Base-by-base conservation (phyloP, 2,797 vertebrate genomes). In the Psittacula derbiana region DNA sequence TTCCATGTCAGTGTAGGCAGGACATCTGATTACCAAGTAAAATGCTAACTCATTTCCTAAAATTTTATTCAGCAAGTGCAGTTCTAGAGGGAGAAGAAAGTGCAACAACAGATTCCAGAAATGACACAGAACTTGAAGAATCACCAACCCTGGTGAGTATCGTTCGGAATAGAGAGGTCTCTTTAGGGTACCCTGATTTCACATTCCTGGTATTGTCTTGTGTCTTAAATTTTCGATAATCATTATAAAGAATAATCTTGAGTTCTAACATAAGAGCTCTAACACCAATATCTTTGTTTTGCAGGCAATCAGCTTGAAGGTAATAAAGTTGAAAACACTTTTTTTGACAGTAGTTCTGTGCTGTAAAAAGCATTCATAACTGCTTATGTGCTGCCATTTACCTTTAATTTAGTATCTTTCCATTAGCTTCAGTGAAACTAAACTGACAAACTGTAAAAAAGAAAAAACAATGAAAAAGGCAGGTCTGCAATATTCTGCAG, bases 1-100 rank as follows among this genome's bases (percentile, higher is more conserved):
- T 53, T 19, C 20, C 13, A 4, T 36, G 27, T 55, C 30, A 57
- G 25, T 74, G 60, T 9, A 75, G 36, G 12, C 57, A 69, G 21
- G 58, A 50, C 11, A 44, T 12, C 5, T 18, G 23, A 49, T 28
- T 70, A 41, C 16, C 28, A 19, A 43, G n/a, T 52, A 41, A 90
- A 92, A 79, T 36, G 11, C 50, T 95, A 79, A 97, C 71, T 85
- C 2, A 2, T 30, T 88, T 87, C 96, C 84, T 38, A 71, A 80
- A 64, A 72, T 95, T 91, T 86, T 28, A 41, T 91, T 64, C 46
- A 98, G 97, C 94, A 52, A 86, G 80, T 50, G 64, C 96, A 2
- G 62, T 64, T 19, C 23, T 43, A 49, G 90, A 96, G 74, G 98
- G 97, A 94, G 97, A 98, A 85, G 95, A 94, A 79, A 69, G 61